These are phyloP conservation scores for Etheostoma perlongum DNA, from an alignment of 2,797 vertebrate species.

Conservation along the genomic window DNA sequence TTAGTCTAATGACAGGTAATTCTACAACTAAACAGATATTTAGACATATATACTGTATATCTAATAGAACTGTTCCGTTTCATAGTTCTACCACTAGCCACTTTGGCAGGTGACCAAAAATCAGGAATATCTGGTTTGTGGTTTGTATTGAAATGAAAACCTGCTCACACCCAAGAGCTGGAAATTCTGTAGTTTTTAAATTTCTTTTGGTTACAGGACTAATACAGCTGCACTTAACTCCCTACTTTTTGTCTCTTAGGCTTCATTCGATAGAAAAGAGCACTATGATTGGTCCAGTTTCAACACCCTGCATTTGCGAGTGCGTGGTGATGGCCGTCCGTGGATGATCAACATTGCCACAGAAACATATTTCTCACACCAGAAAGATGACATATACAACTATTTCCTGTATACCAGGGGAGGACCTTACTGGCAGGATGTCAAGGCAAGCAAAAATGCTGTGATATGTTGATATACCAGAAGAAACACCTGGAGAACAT, in stretches of 20 bases:
- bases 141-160: neutral
- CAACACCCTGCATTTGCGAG: slow-evolving; percentile 90
- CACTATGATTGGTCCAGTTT: slow-evolving; percentile 91
- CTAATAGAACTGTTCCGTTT: neutral
- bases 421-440: slow-evolving; percentile 97
- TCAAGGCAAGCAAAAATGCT: slow-evolving; percentile 86
- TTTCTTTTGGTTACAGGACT: neutral
- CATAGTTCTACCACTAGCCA: too few relatives aligned
- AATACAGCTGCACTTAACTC: neutral
- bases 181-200: neutral
- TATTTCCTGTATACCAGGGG: slow-evolving; percentile 96
- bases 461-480: neutral
- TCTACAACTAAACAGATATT: neutral
- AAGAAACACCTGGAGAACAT: neutral
- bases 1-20: neutral
- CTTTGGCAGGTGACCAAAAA: neutral
- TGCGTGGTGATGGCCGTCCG: slow-evolving; percentile 95
- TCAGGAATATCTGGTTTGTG: neutral
- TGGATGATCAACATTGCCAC: slow-evolving; percentile 94
- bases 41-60: neutral
- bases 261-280: slow-evolving; percentile 88
- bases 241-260: slow-evolving; percentile 68
- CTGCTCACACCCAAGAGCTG: neutral
- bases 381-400: slow-evolving; percentile 91
- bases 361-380: slow-evolving; percentile 88